A percentile compares a stretch with the other conserved stretches of the same genome.
phyloP scores from a whole-genome alignment of 2,888 invertebrate genomes.

The Autographa gamma region DNA sequence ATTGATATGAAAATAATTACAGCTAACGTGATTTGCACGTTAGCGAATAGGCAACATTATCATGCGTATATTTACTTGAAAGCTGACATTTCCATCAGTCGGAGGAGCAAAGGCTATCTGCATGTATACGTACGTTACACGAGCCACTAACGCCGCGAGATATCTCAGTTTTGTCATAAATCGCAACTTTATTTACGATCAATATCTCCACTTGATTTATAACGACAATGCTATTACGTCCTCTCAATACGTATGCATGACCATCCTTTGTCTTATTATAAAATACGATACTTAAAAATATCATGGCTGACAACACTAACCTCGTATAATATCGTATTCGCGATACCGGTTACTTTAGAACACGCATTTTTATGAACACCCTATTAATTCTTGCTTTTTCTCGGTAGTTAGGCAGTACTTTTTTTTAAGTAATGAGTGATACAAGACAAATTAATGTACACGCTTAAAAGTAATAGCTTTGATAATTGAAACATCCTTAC shows the following conservation, averaged over 20 bases:
- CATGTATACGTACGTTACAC: slow-evolving; percentile 59
- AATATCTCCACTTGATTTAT: slow-evolving; percentile 82
- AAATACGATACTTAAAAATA: slow-evolving; percentile 43
- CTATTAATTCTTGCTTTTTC: slow-evolving; percentile 26
- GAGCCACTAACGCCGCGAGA: slow-evolving; percentile 65
- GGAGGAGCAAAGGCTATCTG: slow-evolving; percentile 74
- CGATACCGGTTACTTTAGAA: slow-evolving; percentile 15
- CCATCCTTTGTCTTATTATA: slow-evolving; percentile 65
- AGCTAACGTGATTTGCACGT: slow-evolving; percentile 13
- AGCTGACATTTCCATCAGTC: slow-evolving; percentile 73
- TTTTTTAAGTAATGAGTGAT: slow-evolving; percentile 20
- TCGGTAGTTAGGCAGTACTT: slow-evolving; percentile 18
- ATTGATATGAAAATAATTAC: slow-evolving; percentile 35
- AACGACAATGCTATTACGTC: slow-evolving; percentile 78
- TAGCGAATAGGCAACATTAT: slow-evolving; percentile 57
- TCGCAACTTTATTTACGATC: slow-evolving; percentile 82
- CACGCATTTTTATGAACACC: slow-evolving; percentile 25
- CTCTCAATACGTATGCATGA: slow-evolving; percentile 63
- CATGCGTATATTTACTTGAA: slow-evolving; percentile 69
- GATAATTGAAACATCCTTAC: slow-evolving; percentile 2
- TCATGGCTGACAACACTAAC: slow-evolving; percentile 23
- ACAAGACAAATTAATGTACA: slow-evolving; percentile 32
- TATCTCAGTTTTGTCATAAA: slow-evolving; percentile 83
- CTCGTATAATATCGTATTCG: slow-evolving; percentile 11
- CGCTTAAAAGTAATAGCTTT: slow-evolving; percentile 11